Conservation (phyloP, 2,888 invertebrate genomes). For the Brenthis hecate region DNA sequence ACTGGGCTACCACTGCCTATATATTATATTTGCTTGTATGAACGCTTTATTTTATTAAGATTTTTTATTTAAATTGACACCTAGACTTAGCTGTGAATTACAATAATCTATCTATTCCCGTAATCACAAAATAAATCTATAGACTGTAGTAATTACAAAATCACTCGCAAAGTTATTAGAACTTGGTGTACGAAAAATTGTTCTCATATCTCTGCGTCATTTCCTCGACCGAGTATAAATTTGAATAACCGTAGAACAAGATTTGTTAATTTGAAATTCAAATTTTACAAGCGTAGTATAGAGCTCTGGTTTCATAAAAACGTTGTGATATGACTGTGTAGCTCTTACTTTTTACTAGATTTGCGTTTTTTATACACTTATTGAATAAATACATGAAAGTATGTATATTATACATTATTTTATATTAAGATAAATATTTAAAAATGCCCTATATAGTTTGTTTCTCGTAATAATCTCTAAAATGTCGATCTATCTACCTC, state of each 20-base stretch:
- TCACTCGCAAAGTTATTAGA: constrained; percentile 45
- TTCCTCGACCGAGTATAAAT: constrained; percentile 65
- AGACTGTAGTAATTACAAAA: constrained; percentile 13
- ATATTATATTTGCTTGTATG: background rate
- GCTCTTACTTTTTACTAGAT: no score
- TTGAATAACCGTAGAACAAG: constrained; percentile 43
- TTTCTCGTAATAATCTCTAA: no score
- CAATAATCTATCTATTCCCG: background rate
- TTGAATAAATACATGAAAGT: no score
- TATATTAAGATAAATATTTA: no score
- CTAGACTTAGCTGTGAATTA: background rate
- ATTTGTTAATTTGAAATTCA: constrained; percentile 46
- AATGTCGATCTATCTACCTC: no score
- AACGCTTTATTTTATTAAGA: no score
- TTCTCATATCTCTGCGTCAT: constrained; percentile 70
- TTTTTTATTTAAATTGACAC: no score
- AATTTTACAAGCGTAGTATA: constrained; percentile 33
- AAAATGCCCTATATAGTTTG: no score
- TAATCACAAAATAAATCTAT: constrained; percentile 4
- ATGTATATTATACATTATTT: no score
- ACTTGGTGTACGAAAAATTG: constrained; percentile 56
- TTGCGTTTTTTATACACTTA: no score
- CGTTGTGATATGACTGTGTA: background rate
- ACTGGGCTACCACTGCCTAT: background rate
- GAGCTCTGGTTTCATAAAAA: constrained; percentile 5